A percentile compares a stretch with the other conserved stretches of the same genome.
These are phyloP conservation scores for Saccopteryx bilineata DNA, from an alignment of 2,113 vertebrate species.

Conservation along the genomic window DNA sequence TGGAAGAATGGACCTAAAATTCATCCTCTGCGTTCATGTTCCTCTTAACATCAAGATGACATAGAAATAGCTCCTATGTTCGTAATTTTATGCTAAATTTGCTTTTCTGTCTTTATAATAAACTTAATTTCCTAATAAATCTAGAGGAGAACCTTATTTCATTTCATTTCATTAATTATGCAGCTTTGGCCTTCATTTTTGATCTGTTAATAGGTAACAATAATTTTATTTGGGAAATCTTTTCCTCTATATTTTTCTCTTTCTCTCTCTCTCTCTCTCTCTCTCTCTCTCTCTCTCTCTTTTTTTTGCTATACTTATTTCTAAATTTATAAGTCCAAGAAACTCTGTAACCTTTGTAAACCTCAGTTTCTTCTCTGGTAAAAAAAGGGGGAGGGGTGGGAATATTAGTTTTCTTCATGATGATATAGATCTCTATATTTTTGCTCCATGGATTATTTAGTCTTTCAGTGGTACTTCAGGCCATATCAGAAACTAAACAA, in stretches of 20 bases:
- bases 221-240: background rate
- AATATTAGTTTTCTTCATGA: background rate
- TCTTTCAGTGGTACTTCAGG: background rate
- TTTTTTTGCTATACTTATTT: background rate
- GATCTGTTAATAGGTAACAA: background rate
- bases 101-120: background rate
- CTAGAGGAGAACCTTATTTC: background rate
- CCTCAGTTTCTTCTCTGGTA: background rate
- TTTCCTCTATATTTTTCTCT: background rate
- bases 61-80: background rate
- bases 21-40: background rate
- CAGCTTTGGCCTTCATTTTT: background rate
- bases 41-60: background rate
- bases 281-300: background rate
- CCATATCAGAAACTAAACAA: background rate
- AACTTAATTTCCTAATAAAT: background rate
- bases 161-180: background rate
- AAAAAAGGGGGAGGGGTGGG: background rate
- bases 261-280: too few relatives aligned
- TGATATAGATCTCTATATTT: background rate
- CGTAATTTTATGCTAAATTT: background rate
- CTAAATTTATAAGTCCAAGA: background rate
- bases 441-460: background rate
- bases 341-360: background rate
- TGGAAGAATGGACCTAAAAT: background rate